Evolutionary conservation across 1,140 invertebrate species (phyloP), one percentile per base, ranked within the genome.

Genomic region (Branchinecta lindahli): DNA sequence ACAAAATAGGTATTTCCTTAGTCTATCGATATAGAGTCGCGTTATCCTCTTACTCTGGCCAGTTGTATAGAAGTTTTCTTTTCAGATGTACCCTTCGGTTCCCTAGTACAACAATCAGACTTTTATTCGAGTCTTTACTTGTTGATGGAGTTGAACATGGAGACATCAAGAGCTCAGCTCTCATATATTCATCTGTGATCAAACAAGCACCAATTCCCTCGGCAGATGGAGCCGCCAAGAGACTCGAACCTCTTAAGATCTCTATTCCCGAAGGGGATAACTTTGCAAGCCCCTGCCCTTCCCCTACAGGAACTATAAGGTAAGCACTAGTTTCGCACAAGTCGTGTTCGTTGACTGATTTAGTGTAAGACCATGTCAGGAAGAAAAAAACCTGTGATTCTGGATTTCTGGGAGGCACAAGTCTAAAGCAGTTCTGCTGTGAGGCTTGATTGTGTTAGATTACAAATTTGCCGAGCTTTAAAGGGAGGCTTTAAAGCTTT

Each of bases 61-160:
- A 33, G 33, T 33, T 33, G 33, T 33, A 33, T 33, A 33, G 33
- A 33, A 1, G 33, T 33, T 69, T 76, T 76, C 74, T 73, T 86
- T 86, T 44, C 83, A 97, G 93, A 78, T 96, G 93, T 81, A 88
- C 88, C 69, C 86, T 97, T 75, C 85, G 94, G 75, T 98, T 98
- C 82, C 94, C 95, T 66, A 96, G 93, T 79, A 98, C 94, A 79
- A 96, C 91, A 78, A 96, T 97, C 78, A 88, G 92, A 74, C 86
- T 98, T 72, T 84, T 89, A 77, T 97, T 97, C 81, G 90, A 95
- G 81, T 95, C 92, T 61, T 61, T 61, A 20, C 82, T 96, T 75
- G 85, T 95, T 71, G 91, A 93, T 76, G 82, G 80, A 70, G 75
- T 84, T 20, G 75, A 73, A 18, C 74, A 73, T 72, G 20, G 67